Evolutionary conservation across 1,140 invertebrate genomes (phyloP).

Genomic region (Drosophila rhopaloa): DNA sequence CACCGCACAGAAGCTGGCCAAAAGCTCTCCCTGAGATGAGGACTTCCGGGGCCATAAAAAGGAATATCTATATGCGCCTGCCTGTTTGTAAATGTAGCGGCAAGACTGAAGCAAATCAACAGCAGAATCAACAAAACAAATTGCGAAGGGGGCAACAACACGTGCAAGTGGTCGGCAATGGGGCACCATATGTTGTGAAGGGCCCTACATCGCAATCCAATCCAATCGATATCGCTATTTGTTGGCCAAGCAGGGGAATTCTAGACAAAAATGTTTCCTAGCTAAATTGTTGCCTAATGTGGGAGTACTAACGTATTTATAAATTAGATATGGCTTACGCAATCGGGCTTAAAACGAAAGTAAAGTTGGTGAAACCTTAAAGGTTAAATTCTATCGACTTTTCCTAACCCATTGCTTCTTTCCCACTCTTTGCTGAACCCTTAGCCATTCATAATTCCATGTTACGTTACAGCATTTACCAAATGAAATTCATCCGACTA

Average conservation of each 20-base stretch:
- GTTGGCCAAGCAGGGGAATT: neutral
- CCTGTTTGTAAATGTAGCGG: constrained; percentile 3
- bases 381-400: neutral
- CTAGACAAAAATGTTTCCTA: neutral
- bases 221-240: constrained; percentile 30
- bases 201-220: neutral
- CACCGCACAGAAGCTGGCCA: neutral
- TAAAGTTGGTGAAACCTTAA: neutral
- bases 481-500: constrained; percentile 34
- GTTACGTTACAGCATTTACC: constrained; percentile 22
- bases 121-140: constrained; percentile 58
- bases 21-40: constrained; percentile 26
- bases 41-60: constrained; percentile 25
- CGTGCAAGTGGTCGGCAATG: constrained; percentile 20
- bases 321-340: too few species aligned
- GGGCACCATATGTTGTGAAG: constrained; percentile 35
- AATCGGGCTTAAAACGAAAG: too few species aligned
- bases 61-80: constrained; percentile 11
- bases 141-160: constrained; percentile 37
- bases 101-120: constrained; percentile 39
- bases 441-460: constrained; percentile 19
- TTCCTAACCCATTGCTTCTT: neutral
- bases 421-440: neutral
- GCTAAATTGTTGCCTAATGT: too few species aligned
- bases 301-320: too few species aligned